phyloP scores from a whole-genome alignment of 2,797 vertebrate species.

The Aulostomus chinensis region DNA sequence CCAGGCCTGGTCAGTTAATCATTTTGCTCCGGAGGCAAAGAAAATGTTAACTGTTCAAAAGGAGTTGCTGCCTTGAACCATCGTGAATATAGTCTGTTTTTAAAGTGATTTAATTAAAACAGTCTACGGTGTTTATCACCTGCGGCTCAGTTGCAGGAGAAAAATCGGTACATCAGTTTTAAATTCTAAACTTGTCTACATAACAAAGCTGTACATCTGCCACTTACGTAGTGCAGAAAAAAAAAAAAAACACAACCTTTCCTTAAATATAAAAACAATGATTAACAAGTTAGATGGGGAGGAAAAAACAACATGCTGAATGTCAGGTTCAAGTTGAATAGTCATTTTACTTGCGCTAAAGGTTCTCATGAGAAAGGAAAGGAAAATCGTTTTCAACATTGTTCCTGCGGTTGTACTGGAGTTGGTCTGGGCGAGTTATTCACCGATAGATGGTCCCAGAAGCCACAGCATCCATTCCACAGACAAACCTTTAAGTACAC shows the following conservation, averaged over 20 bases:
- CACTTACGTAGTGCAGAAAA: conserved; percentile 71
- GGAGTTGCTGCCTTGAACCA: conserved; percentile 52
- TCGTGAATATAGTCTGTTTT: conserved; percentile 79
- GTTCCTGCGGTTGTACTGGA: conserved; percentile 44
- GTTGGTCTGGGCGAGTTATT: conserved; percentile 15
- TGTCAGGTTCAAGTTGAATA: conserved; percentile 10
- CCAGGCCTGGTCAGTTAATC: conserved; percentile 87
- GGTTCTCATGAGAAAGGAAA: conserved; percentile 2
- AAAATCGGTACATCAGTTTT: too few species aligned
- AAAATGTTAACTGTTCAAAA: conserved; percentile 88
- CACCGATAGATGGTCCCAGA: conserved; percentile 57
- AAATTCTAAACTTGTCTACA: conserved; percentile 67
- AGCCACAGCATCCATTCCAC: not conserved
- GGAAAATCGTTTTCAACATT: conserved; percentile 2
- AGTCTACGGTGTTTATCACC: too few species aligned
- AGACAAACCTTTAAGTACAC: not conserved
- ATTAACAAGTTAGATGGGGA: conserved; percentile 38
- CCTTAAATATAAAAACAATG: conserved; percentile 76
- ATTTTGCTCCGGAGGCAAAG: conserved; percentile 65
- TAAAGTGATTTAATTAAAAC: conserved; percentile 89
- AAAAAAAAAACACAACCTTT: conserved; percentile 44
- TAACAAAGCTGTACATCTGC: conserved; percentile 78
- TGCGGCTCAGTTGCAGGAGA: too few species aligned
- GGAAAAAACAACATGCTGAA: conserved; percentile 16
- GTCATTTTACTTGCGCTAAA: conserved; percentile 10